Conservation (phyloP, 2,797 vertebrate genomes). For the Clarias laeviceps region DNA sequence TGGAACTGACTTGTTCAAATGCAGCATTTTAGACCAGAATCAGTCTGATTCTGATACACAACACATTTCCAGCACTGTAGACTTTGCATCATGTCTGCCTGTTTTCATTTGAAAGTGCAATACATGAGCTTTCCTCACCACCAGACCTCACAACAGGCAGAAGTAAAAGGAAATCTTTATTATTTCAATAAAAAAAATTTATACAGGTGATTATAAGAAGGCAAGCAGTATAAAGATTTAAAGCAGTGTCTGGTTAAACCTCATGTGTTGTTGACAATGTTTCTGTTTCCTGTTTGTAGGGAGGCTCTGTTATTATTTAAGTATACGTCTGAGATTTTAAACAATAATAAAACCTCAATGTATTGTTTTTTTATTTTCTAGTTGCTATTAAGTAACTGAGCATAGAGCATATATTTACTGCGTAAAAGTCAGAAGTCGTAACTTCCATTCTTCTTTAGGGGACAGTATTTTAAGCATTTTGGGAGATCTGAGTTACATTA, state of each 20-base stretch:
- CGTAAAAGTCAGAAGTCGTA: constrained; percentile 2
- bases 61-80: not conserved
- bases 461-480: constrained; percentile 15
- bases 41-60: not conserved
- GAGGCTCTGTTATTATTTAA: constrained; percentile 34
- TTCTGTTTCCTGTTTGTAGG: constrained; percentile 23
- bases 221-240: not conserved
- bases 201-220: not conserved
- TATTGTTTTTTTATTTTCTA: constrained; percentile 18
- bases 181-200: not conserved
- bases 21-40: not conserved
- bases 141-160: not conserved
- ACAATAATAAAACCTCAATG: constrained; percentile 26
- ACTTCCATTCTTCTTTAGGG: constrained; percentile 34
- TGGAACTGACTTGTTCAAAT: no score
- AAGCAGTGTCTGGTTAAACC: not conserved
- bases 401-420: constrained; percentile 35
- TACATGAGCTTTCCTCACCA: not conserved
- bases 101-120: constrained; percentile 38
- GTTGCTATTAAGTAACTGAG: constrained; percentile 25
- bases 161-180: not conserved
- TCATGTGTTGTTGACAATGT: constrained; percentile 24
- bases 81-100: not conserved
- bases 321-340: constrained; percentile 32
- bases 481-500: constrained; percentile 29